phyloP scores from a whole-genome alignment of 2,888 invertebrate genomes.

The Hirudinaria manillensis region DNA sequence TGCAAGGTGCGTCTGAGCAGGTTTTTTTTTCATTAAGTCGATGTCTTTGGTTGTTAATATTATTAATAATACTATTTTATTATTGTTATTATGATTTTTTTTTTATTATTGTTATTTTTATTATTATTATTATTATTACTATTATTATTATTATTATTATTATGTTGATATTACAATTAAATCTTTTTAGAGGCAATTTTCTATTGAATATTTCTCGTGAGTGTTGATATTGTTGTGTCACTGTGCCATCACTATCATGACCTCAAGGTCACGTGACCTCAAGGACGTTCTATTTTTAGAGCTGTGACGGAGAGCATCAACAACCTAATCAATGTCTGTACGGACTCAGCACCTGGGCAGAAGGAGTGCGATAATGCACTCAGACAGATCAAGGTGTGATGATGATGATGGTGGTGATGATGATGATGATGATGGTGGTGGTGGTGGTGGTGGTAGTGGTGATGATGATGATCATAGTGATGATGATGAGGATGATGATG shows the following conservation, averaged over 20 bases:
- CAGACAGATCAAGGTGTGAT: conserved; percentile 69
- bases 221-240: neutral
- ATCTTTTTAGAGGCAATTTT: too few species aligned
- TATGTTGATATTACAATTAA: neutral
- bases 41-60: neutral
- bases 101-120: conserved; percentile 10
- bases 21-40: neutral
- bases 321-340: conserved; percentile 72
- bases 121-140: neutral
- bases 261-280: too few species aligned
- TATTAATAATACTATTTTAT: neutral
- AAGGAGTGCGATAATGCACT: conserved; percentile 94
- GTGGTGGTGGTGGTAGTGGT: neutral
- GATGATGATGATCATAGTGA: too few species aligned
- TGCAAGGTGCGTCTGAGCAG: conserved; percentile 62
- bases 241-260: too few species aligned
- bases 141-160: neutral
- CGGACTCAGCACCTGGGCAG: conserved; percentile 85
- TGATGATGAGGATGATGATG: too few species aligned
- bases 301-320: conserved; percentile 89
- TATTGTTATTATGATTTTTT: neutral
- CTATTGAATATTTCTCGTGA: too few species aligned
- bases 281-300: conserved; percentile 52
- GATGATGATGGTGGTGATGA: conserved; percentile 8
- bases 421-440: neutral